phyloP scores from a whole-genome alignment of 2,113 vertebrate species.

The Alexandromys fortis region DNA sequence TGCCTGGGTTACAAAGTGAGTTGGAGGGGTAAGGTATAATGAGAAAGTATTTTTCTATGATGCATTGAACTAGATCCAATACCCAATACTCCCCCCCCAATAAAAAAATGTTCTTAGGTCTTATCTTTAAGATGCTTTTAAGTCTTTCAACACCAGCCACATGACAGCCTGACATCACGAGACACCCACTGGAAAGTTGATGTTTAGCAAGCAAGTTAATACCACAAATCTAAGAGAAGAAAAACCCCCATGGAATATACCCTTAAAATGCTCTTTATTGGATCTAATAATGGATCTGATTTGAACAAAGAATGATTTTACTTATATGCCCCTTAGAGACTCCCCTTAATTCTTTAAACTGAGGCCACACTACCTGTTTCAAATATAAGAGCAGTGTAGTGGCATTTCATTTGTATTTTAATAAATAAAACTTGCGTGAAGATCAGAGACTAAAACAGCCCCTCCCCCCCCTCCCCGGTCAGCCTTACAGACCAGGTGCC shows the following conservation, averaged over 20 bases:
- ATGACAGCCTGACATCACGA: constrained; percentile 24
- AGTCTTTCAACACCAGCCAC: constrained; percentile 33
- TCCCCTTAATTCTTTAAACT: constrained; percentile 26
- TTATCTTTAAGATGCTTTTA: constrained; percentile 51
- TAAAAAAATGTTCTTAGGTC: background rate
- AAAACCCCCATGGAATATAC: background rate
- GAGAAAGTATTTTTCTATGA: background rate
- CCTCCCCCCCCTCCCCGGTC: no score
- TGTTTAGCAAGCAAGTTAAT: background rate
- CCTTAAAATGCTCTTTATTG: constrained; percentile 39
- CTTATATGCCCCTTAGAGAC: background rate
- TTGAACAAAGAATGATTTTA: constrained; percentile 20
- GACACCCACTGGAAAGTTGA: background rate
- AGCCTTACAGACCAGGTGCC: no score
- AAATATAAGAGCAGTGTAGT: background rate
- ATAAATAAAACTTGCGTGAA: no score
- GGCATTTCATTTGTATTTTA: no score
- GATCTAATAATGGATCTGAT: constrained; percentile 16
- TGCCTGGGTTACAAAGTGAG: background rate
- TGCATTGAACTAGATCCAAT: background rate
- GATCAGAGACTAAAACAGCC: no score
- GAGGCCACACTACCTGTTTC: background rate
- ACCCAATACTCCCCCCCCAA: background rate
- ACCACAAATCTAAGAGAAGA: constrained; percentile 34
- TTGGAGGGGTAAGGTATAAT: background rate